Conservation (phyloP, 2,888 invertebrate species). For the Thalpophila matura region DNA sequence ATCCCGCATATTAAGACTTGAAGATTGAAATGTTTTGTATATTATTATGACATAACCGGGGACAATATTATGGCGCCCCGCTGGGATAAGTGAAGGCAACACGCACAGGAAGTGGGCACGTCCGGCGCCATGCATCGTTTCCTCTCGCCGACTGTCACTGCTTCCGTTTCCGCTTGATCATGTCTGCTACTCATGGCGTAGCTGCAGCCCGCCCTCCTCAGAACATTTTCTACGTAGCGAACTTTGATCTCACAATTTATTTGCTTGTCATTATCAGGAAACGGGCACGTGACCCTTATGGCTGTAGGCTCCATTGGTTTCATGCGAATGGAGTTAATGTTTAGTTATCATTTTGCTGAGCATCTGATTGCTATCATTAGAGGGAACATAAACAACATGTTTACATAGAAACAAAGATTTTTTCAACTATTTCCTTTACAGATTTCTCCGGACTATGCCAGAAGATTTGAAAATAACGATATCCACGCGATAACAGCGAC, state of each 20-base stretch:
- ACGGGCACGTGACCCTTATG: constrained; percentile 83
- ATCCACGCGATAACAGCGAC: constrained; percentile 30
- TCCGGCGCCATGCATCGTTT: constrained; percentile 87
- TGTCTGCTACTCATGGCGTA: constrained; percentile 76
- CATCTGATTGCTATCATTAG: constrained; percentile 14
- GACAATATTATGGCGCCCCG: constrained; percentile 80
- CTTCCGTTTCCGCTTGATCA: constrained; percentile 86
- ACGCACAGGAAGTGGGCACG: constrained; percentile 84
- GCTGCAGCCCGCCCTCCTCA: constrained; percentile 73
- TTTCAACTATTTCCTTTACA: constrained; percentile 1
- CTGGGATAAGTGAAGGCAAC: constrained; percentile 88
- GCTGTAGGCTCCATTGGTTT: constrained; percentile 67
- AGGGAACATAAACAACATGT: constrained; percentile 1
- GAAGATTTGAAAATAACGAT: constrained; percentile 14
- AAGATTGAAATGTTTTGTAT: constrained; percentile 25
- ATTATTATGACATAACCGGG: constrained; percentile 66
- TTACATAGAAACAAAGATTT: background rate
- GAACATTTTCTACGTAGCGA: constrained; percentile 78
- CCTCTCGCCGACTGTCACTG: constrained; percentile 82
- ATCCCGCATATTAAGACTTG: background rate
- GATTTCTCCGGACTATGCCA: background rate
- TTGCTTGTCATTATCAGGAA: constrained; percentile 89
- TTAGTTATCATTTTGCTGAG: constrained; percentile 32
- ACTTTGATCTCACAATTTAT: constrained; percentile 88
- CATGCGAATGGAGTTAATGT: constrained; percentile 73